Evolutionary conservation across 1,140 invertebrate genomes (phyloP).

Genomic region (Eueides isabella): DNA sequence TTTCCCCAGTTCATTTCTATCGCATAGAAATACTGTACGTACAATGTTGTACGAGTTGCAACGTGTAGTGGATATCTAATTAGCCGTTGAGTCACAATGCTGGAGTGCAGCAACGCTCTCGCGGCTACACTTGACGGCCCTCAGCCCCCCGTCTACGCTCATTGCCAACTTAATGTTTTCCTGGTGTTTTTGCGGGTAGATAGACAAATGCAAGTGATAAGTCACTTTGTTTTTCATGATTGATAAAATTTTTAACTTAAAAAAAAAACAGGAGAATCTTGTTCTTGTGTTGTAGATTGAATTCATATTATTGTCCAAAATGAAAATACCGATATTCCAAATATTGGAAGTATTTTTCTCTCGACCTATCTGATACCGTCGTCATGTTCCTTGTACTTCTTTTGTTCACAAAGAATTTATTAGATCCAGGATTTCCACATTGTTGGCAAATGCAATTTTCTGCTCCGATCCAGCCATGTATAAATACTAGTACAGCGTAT

Average conservation of each 20-base stretch:
- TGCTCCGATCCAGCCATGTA: too few relatives aligned
- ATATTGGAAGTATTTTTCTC: neutral
- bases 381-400: neutral
- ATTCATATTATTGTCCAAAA: neutral
- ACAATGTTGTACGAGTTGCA: neutral
- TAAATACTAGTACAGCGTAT: too few relatives aligned
- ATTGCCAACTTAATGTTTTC: conserved; percentile 17
- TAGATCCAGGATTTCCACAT: neutral
- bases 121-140: conserved; percentile 21
- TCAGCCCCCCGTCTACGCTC: conserved; percentile 26
- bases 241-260: too few relatives aligned
- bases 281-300: too few relatives aligned
- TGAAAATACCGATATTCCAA: neutral
- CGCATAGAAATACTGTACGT: neutral
- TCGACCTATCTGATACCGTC: neutral
- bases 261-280: too few relatives aligned
- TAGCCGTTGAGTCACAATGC: conserved; percentile 27
- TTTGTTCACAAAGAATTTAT: neutral
- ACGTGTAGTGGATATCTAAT: conserved; percentile 29
- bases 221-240: neutral
- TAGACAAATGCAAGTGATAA: neutral
- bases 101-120: neutral
- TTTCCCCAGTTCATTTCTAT: neutral
- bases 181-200: neutral
- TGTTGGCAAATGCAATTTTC: neutral